phyloP scores from a whole-genome alignment of 2,888 invertebrate species.

The Gymnoscelis rufifasciata region DNA sequence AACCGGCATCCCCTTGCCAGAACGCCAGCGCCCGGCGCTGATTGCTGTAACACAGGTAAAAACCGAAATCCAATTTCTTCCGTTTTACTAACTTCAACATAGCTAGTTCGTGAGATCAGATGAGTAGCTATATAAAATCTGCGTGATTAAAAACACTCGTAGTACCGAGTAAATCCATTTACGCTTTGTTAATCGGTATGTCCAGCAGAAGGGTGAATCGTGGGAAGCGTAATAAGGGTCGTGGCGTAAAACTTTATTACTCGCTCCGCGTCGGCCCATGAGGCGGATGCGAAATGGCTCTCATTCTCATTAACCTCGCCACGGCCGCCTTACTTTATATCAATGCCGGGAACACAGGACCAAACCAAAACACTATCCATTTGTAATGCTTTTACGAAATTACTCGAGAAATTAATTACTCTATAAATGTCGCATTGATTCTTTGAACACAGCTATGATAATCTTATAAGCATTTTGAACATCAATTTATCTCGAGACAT shows the following conservation, averaged over 20 bases:
- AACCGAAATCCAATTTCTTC: slow-evolving; percentile 35
- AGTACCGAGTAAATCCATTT: slow-evolving; percentile 57
- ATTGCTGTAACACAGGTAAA: slow-evolving; percentile 43
- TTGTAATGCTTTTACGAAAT: slow-evolving; percentile 29
- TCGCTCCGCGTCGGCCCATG: slow-evolving; percentile 52
- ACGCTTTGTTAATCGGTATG: slow-evolving; percentile 63
- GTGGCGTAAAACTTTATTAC: slow-evolving; percentile 69
- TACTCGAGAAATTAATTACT: slow-evolving; percentile 26
- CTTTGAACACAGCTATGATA: no score
- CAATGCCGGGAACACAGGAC: slow-evolving; percentile 47
- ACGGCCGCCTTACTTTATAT: slow-evolving; percentile 51
- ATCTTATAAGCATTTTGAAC: no score
- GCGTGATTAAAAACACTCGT: slow-evolving; percentile 19
- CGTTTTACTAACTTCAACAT: slow-evolving; percentile 9
- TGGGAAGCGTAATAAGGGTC: slow-evolving; percentile 60
- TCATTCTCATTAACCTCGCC: slow-evolving; percentile 70
- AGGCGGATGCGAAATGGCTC: slow-evolving; percentile 60
- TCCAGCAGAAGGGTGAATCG: slow-evolving; percentile 52
- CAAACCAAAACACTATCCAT: slow-evolving; percentile 36
- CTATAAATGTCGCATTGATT: no score
- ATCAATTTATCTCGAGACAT: no score
- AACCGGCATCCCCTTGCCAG: slow-evolving; percentile 59
- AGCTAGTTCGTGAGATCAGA: no score
- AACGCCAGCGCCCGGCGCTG: slow-evolving; percentile 36
- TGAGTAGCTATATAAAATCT: slow-evolving; percentile 21